Evolutionary conservation across 2,888 invertebrate genomes (phyloP).

Genomic region (Desoria tigrina): DNA sequence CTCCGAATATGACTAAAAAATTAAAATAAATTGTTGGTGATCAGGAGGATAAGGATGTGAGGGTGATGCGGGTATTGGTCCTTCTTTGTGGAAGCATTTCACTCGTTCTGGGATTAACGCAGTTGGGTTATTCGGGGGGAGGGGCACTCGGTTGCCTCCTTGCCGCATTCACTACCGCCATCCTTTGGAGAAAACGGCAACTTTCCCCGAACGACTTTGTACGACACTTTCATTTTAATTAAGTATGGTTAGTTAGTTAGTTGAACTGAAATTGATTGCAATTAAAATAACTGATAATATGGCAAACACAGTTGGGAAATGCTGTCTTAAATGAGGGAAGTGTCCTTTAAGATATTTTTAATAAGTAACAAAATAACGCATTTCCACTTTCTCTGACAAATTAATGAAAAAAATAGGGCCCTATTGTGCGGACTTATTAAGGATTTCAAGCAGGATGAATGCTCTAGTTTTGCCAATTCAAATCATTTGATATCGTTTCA

Average conservation of each 20-base stretch:
- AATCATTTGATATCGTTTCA: constrained; percentile 37
- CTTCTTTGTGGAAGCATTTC: constrained; percentile 78
- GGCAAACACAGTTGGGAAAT: too few relatives aligned
- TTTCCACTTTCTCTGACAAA: too few relatives aligned
- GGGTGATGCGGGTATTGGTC: constrained; percentile 69
- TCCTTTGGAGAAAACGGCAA: constrained; percentile 66
- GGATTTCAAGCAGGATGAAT: too few relatives aligned
- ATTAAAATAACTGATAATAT: background rate
- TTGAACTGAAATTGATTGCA: background rate
- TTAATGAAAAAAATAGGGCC: too few relatives aligned
- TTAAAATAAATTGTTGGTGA: background rate
- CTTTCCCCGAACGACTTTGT: constrained; percentile 32
- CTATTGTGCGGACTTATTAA: too few relatives aligned
- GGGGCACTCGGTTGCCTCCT: constrained; percentile 82
- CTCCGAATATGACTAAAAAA: too few relatives aligned
- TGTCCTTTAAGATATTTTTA: too few relatives aligned
- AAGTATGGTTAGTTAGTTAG: background rate
- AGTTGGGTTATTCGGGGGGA: constrained; percentile 71
- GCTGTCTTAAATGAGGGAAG: too few relatives aligned
- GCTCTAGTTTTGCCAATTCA: too few relatives aligned
- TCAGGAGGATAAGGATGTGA: constrained; percentile 24
- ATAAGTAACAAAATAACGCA: too few relatives aligned
- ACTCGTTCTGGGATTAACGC: constrained; percentile 83
- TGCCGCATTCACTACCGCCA: constrained; percentile 77
- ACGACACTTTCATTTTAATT: constrained; percentile 4